Evolutionary conservation across 1,140 invertebrate species (phyloP).

Genomic region (Marisa cornuarietis): DNA sequence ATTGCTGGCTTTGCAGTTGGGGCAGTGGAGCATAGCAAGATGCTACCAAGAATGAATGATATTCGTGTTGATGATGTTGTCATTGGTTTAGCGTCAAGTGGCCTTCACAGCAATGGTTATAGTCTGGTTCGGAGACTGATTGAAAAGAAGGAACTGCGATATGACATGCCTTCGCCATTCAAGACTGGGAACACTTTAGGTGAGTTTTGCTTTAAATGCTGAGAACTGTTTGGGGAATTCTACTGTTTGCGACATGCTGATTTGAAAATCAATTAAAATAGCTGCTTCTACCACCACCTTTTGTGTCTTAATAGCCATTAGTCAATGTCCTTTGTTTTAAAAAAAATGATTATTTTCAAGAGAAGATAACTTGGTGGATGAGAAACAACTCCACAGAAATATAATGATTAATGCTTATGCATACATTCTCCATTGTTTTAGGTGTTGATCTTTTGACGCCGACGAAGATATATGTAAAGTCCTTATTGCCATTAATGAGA

Average conservation of each 20-base stretch:
- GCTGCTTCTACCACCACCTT: too few species aligned
- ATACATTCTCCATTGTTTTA: constrained; percentile 56
- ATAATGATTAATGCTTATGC: not conserved
- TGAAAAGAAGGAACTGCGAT: constrained; percentile 72
- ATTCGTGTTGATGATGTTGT: constrained; percentile 83
- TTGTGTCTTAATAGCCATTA: too few species aligned
- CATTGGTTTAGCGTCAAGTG: constrained; percentile 85
- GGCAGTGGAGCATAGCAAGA: constrained; percentile 79
- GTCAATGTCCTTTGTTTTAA: too few species aligned
- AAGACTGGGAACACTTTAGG: constrained; percentile 71
- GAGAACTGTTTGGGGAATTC: too few species aligned
- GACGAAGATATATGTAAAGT: constrained; percentile 90
- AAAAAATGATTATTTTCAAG: too few species aligned
- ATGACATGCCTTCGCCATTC: constrained; percentile 81
- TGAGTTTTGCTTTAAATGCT: constrained; percentile 34
- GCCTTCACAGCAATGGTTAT: constrained; percentile 96
- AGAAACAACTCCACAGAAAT: not conserved
- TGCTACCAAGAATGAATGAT: constrained; percentile 78
- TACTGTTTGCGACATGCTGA: too few species aligned
- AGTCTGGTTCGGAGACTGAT: constrained; percentile 90
- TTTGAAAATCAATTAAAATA: not conserved
- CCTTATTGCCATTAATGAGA: constrained; percentile 78
- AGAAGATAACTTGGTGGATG: not conserved
- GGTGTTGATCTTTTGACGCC: constrained; percentile 88
- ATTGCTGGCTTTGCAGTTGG: constrained; percentile 95